Base-by-base conservation (phyloP, 2,888 invertebrate genomes). In the Athalia cordata region DNA sequence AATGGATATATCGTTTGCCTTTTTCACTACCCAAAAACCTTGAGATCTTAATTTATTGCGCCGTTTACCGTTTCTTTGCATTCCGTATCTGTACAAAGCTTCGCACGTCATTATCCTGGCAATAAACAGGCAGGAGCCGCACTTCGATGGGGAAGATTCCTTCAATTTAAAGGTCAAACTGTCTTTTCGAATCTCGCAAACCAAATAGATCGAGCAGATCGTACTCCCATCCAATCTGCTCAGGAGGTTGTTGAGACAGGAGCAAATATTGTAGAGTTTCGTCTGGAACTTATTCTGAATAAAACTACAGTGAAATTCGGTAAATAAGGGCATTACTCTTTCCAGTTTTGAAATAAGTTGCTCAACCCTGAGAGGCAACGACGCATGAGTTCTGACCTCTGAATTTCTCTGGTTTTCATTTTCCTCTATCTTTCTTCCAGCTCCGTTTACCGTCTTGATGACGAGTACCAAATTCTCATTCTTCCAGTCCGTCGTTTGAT, bases 161-260 rank as follows among this genome's bases (percentile, higher is more conserved):
- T 79, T 80, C 9, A 88, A 79, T 65, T 82, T 84, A 55, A 88
- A 79, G 50, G 78, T 82, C 29, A 87, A 77, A 43, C 80, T 81
- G 76, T 80, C 82, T 0, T 79, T 77, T 15, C 83, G 81, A 67
- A 87, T 83, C 57, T 85, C 82, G 49, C 86, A 86, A 8, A 81
- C 74, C 11, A 85, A 76, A 15, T 68, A n/a, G 80, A 81, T 55
- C 62, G 74, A 62, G 79, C 78, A 72, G 76, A 86, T 57, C 79
- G 80, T 66, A 9, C 80, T 77, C 59, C 78, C 75, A 79, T 82
- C 64, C 15, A 80, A 45, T 43, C 74, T 79, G 45, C 55, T 57
- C 0, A 85, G 65, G 5, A 84, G 55, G 9, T 82, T 79, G 68
- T 86, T 86, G 13, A 86, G 59, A 7, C 82, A 81, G 13, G 81